Conservation (phyloP, 2,113 vertebrate genomes). For the Morone chrysops region DNA sequence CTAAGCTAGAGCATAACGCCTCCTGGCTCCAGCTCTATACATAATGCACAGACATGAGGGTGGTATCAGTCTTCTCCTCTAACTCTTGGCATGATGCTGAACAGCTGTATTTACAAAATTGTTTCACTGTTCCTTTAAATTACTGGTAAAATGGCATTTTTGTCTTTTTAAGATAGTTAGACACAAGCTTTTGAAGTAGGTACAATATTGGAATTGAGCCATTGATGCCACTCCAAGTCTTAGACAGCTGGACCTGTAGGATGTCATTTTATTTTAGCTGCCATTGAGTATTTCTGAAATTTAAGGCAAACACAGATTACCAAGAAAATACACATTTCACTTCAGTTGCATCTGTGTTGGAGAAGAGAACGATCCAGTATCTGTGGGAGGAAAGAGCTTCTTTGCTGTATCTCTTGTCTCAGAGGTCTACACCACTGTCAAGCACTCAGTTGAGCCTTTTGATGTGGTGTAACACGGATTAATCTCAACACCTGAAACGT, state of each 20-base stretch:
- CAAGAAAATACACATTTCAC: background rate
- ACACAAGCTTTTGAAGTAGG: background rate
- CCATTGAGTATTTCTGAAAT: slow-evolving; percentile 6
- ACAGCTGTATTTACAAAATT: no score
- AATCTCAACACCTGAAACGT: slow-evolving; percentile 35
- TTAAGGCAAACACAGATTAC: slow-evolving; percentile 6
- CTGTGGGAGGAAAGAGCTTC: background rate
- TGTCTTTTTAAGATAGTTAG: background rate
- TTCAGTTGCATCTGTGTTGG: slow-evolving; percentile 5
- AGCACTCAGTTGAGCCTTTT: slow-evolving; percentile 22
- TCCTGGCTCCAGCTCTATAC: background rate
- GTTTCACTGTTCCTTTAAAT: background rate
- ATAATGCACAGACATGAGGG: background rate
- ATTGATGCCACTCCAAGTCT: background rate
- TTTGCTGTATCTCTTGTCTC: slow-evolving; percentile 20
- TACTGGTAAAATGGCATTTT: background rate
- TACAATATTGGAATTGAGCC: background rate
- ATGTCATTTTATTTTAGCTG: background rate
- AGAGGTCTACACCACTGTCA: slow-evolving; percentile 31
- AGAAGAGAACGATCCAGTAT: slow-evolving; percentile 6
- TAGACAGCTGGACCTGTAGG: background rate
- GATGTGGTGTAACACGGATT: slow-evolving; percentile 45
- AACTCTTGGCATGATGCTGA: no score
- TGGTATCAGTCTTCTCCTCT: background rate
- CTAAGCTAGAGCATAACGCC: background rate